Base-by-base conservation (phyloP, 2,888 invertebrate genomes). In the Portevinia maculata region DNA sequence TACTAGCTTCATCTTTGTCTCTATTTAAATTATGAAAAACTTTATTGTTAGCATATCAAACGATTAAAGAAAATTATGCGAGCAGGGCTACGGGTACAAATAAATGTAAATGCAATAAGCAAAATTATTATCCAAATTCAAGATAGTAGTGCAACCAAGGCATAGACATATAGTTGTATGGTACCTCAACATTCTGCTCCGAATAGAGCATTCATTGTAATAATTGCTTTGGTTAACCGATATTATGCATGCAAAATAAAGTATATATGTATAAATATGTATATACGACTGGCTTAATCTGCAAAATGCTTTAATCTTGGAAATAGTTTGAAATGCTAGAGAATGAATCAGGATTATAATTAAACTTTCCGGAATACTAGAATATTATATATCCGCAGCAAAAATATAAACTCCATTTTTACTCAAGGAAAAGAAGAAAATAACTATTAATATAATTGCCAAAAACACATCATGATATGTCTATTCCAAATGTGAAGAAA, bases 341-440 rank as follows among this genome's bases (percentile, higher is more conserved):
- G 44, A 11, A 44, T 19, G 44, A 44, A 44, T 44, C 44, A 19
- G 44, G 19, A 21, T 44, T 44, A 19, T 44, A 44, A 44, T 21
- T 44, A 44, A 44, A 44, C 21, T 44, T 0, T 44, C 4, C 17
- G 9, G 17, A 44, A 44, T 19, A 21, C 17, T 19, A 19, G 19
- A 19, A 8, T 13, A 39, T 13, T 15, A 15, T 15, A 44, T 44
- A 11, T 44, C 19, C 9, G 19, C 19, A 44, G 39, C 1, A 44
- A 5, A 17, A 19, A 19, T 17, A 44, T 5, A 44, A 11, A 39
- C 13, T 13, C 2, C 13, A 13, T 7, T 39, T 39, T 7, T 15
- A 39, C 6, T 15, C 13, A 6, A 39, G 39, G 39, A 39, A 1
- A 32, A 32, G 9, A 32, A 1, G 8, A 7, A 32, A 28, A n/a